Evolutionary conservation across 2,888 invertebrate species (phyloP), one percentile per base, ranked within the genome.

Genomic region (Morpho achilles): DNA sequence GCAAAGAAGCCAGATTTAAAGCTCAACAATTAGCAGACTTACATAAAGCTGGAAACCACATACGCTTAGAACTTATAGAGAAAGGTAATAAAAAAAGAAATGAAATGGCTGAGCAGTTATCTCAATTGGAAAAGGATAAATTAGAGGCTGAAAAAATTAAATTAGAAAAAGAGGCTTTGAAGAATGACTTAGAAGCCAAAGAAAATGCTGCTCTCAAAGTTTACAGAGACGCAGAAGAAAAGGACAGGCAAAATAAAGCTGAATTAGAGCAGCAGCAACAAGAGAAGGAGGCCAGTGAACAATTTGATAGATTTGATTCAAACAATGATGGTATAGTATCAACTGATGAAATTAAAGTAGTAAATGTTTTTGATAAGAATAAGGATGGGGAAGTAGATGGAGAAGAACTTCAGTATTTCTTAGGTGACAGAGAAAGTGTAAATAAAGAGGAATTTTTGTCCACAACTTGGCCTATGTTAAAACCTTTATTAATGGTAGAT

Each of bases 301-400:
- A 94, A 50, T 99, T 99, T 77, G 89, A 87, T 43, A 92, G 93
- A 69, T 92, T 96, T 73, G 99, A 99, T 87, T 92, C 94, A 1
- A 96, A 99, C 87, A 87, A 91, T 64, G 96, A 98, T 90, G 95
- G 94, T 50, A 92, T 94, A 47, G 79, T 98, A 44, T 93, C 94
- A 62, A 73, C 94, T 50, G 84, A 90, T 58, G 96, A 95, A 87
- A 77, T 96, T 7, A 94, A 94, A 84, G 91, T 93, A 2, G 93
- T 94, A 60, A 91, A 92, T 71, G 94, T 93, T 50, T 97, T 99
- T 86, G 99, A 99, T 87, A 95, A 94, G 69, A 95, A 99, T 83
- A 94, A 94, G 62, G 95, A 98, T 91, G 98, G 98, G 7, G 93
- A 93, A 70, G 97, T 99, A 10, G 94, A 95, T 60, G 94, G 94